These are phyloP conservation scores for Piezodorus guildinii DNA, from an alignment of 1,140 invertebrate genomes.

Conservation along the genomic window DNA sequence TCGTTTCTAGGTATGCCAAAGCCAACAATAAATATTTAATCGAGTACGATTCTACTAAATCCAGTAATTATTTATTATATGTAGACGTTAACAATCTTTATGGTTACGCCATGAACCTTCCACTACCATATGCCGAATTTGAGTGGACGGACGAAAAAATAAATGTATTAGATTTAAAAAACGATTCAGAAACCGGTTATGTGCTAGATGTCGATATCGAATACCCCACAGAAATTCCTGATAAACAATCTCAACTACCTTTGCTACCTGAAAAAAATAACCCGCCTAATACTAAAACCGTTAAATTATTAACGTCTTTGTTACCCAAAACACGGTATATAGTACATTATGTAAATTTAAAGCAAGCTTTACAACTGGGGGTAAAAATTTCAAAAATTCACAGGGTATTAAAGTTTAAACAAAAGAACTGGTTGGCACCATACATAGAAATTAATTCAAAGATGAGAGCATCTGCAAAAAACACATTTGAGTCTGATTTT, in stretches of 20 bases:
- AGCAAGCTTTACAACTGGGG: slow-evolving; percentile 28
- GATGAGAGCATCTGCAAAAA: slow-evolving; percentile 28
- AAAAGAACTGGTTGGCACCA: slow-evolving; percentile 30
- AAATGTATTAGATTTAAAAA: neutral
- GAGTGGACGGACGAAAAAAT: slow-evolving; percentile 33
- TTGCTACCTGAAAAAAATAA: too few species aligned
- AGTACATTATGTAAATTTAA: slow-evolving; percentile 30
- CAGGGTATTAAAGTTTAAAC: too few species aligned
- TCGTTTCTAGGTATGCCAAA: too few species aligned
- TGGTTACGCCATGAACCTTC: slow-evolving; percentile 38
- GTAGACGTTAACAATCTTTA: slow-evolving; percentile 44
- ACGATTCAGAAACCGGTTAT: neutral
- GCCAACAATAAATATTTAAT: slow-evolving; percentile 37
- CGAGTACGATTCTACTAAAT: slow-evolving; percentile 33
- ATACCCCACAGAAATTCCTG: too few species aligned
- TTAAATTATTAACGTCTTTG: too few species aligned
- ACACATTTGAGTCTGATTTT: slow-evolving; percentile 33
- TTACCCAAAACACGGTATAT: slow-evolving; percentile 26
- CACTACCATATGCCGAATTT: slow-evolving; percentile 35
- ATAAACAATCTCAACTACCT: too few species aligned
- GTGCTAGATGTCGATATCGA: too few species aligned
- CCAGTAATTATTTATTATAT: slow-evolving; percentile 35
- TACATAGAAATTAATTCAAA: slow-evolving; percentile 33
- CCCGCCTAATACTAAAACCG: too few species aligned
- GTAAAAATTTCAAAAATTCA: slow-evolving; percentile 25